A percentile compares a stretch with the other conserved stretches of the same genome.
phyloP scores from a whole-genome alignment of 2,888 invertebrate genomes.

The Nudaria mundana region DNA sequence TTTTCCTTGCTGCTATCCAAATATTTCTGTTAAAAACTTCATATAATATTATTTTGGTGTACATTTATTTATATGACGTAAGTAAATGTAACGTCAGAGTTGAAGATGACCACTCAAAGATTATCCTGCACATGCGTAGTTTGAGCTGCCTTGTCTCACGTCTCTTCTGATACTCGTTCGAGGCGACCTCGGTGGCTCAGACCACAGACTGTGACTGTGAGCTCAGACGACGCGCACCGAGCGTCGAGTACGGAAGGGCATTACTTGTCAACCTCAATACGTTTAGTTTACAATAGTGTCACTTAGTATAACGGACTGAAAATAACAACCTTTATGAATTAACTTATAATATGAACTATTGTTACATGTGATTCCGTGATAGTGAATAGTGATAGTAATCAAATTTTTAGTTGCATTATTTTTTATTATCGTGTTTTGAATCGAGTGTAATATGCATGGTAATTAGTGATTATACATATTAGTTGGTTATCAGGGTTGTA shows the following conservation, averaged over 20 bases:
- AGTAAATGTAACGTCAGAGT: slow-evolving; percentile 48
- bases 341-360: slow-evolving; percentile 1
- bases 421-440: slow-evolving; percentile 35
- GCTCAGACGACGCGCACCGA: slow-evolving; percentile 62
- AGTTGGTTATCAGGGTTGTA: slow-evolving; percentile 44
- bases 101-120: too few relatives aligned
- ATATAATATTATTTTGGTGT: slow-evolving; percentile 27
- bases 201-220: too few relatives aligned
- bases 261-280: slow-evolving; percentile 25
- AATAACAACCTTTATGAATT: slow-evolving; percentile 13
- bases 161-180: slow-evolving; percentile 41
- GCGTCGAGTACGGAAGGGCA: slow-evolving; percentile 62
- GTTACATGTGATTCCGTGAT: slow-evolving; percentile 1
- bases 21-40: too few relatives aligned
- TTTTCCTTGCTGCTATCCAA: too few relatives aligned
- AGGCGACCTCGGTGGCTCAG: slow-evolving; percentile 41
- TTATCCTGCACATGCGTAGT: slow-evolving; percentile 72
- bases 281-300: slow-evolving; percentile 23
- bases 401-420: slow-evolving; percentile 15
- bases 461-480: slow-evolving; percentile 51
- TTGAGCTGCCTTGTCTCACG: slow-evolving; percentile 57
- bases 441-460: slow-evolving; percentile 51
- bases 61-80: too few relatives aligned
- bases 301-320: slow-evolving; percentile 16
- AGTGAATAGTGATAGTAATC: slow-evolving; percentile 21